Evolutionary conservation across 2,888 invertebrate species (phyloP).

Genomic region (Hirtodrosophila duncani): DNA sequence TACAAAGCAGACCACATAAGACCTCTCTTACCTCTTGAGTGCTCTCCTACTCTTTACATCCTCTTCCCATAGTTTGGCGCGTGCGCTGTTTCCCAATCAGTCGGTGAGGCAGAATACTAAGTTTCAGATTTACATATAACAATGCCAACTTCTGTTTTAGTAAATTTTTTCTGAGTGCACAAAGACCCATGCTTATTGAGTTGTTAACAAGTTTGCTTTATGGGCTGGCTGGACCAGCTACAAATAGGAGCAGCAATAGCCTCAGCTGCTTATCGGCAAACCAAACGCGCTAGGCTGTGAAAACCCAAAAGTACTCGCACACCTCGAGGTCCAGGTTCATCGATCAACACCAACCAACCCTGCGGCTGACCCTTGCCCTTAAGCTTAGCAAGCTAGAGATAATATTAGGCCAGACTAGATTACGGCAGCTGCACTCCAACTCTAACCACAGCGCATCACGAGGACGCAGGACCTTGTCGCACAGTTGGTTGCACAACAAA

Average conservation of each 20-base stretch:
- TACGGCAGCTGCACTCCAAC: constrained; percentile 53
- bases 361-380: constrained; percentile 44
- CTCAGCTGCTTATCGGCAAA: constrained; percentile 27
- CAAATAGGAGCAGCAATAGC: constrained; percentile 1
- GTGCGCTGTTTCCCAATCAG: no score
- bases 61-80: no score
- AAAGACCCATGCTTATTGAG: constrained; percentile 43
- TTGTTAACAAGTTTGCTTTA: constrained; percentile 37
- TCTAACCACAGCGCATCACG: constrained; percentile 3
- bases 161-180: no score
- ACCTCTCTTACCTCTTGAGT: no score
- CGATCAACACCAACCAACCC: constrained; percentile 44
- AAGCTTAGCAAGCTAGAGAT: constrained; percentile 22
- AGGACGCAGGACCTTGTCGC: constrained; percentile 27
- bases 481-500: constrained; percentile 63
- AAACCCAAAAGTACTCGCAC: constrained; percentile 39
- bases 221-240: constrained; percentile 3
- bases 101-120: no score
- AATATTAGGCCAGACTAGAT: constrained; percentile 55
- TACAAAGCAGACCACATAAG: no score
- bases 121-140: no score
- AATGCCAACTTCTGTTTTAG: no score
- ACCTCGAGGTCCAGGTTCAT: constrained; percentile 11
- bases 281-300: constrained; percentile 55
- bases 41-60: no score